Conservation (phyloP, 2,888 invertebrate species). For the Plebejus argus region DNA sequence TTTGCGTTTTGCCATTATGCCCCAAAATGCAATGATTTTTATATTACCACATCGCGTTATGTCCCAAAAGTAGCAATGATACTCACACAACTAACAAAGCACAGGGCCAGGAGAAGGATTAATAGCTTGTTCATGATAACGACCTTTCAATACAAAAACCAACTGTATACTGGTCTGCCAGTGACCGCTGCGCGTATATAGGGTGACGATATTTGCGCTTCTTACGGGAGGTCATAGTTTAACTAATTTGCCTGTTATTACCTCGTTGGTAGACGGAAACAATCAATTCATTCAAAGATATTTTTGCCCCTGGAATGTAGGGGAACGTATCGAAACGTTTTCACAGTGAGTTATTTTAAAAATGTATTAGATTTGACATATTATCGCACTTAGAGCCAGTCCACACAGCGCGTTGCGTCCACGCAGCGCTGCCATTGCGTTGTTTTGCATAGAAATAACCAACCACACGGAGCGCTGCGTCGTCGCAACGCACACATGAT, state of each 20-base stretch:
- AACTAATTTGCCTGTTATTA: slow-evolving; percentile 50
- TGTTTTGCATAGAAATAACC: too few species aligned
- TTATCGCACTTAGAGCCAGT: too few species aligned
- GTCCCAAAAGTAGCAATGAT: slow-evolving; percentile 18
- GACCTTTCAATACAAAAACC: slow-evolving; percentile 47
- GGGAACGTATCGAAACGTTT: too few species aligned
- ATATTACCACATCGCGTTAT: too few species aligned
- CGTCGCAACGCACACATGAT: too few species aligned
- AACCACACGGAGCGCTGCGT: too few species aligned
- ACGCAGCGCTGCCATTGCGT: too few species aligned
- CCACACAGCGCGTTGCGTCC: too few species aligned
- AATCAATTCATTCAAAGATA: background rate
- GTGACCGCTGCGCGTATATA: slow-evolving; percentile 36
- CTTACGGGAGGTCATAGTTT: slow-evolving; percentile 55
- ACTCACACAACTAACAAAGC: slow-evolving; percentile 61
- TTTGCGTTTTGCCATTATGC: too few species aligned
- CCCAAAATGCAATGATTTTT: too few species aligned
- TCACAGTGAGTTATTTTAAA: too few species aligned
- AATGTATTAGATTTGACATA: too few species aligned
- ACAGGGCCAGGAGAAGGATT: slow-evolving; percentile 59
- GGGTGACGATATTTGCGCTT: slow-evolving; percentile 43
- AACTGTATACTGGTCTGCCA: slow-evolving; percentile 48
- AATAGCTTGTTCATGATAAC: slow-evolving; percentile 62
- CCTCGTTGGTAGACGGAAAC: slow-evolving; percentile 3
- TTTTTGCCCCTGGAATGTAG: background rate